Percentiles rank a stretch among this genome's conserved stretches.
Evolutionary conservation across 2,797 vertebrate species (phyloP).

Genomic region (Tolypeutes matacus): DNA sequence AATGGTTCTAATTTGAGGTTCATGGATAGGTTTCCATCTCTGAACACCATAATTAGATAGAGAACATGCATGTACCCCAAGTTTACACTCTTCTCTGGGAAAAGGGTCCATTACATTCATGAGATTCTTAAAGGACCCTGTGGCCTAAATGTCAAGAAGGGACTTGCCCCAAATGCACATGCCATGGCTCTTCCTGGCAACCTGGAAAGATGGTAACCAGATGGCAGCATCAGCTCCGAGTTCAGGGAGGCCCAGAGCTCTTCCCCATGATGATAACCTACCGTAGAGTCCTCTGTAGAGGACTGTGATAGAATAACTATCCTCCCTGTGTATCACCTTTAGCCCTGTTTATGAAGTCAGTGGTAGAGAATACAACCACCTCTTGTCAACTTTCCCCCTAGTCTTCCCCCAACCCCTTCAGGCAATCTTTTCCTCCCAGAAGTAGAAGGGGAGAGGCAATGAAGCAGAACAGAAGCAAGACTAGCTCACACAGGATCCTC

Average conservation of each 20-base stretch:
- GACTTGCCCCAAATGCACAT: too few relatives aligned
- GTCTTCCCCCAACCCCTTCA: neutral
- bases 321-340: neutral
- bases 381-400: neutral
- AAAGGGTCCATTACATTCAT: neutral
- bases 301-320: neutral
- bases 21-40: neutral
- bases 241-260: neutral
- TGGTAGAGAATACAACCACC: neutral
- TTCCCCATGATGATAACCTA: accelerated
- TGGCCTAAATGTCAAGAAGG: neutral
- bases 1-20: neutral
- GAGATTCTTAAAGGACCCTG: neutral
- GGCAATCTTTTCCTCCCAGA: neutral
- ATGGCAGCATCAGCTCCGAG: too few relatives aligned
- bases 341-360: neutral
- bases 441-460: neutral
- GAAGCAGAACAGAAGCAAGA: neutral
- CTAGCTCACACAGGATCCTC: neutral
- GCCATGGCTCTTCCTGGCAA: neutral
- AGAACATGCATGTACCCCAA: neutral
- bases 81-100: neutral
- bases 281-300: neutral
- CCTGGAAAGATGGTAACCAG: neutral
- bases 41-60: neutral